Base-by-base conservation (phyloP, 1,140 invertebrate species). In the Drosophila jambulina region DNA sequence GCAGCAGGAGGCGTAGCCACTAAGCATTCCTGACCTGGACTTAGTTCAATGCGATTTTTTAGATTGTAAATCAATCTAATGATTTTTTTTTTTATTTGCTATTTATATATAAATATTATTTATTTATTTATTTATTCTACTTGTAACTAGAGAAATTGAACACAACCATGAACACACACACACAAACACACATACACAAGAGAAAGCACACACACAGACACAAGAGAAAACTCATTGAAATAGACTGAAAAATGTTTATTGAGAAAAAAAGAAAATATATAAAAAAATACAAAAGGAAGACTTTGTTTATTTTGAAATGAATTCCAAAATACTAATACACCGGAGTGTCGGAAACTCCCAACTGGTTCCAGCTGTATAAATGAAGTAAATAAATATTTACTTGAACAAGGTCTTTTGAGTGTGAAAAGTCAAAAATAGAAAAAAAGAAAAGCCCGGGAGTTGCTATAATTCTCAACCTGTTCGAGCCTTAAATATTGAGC, bases 71-170 rank as follows among this genome's bases (percentile, higher is more conserved):
- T 32, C 32, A 34, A 15, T 56, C 43, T 13, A 48, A 23, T 34
- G 27, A 49, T 74, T 62, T 63, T 74, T 82, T 78, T 70, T 57
- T 71, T 79, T 64, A 59, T 65, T 67, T 78, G 34, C 51, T 81
- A 88, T 78, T 88, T 84, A 90, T 87, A 79, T 54, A 79, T 65
- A 65, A 62, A 53, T 62, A 54, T 46, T 60, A 83, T 75, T 69
- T 88, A 88, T 88, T 88, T 87, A 87, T 87, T 87, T 87, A 87
- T 91, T 90, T 91, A 91, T 85, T 91, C 45, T 90, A 88, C 51
- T 65, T 85, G 71, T 88, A 90, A 90, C 53, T 91, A 91, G 86
- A 91, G 46, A 77, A 91, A 91, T 90, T 86, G 87, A 75, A 82
- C 64, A 82, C 72, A 76, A n/a, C n/a, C n/a, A 36, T 5, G 87